phyloP scores from a whole-genome alignment of 2,888 invertebrate species.

The Hedychridium roseum region DNA sequence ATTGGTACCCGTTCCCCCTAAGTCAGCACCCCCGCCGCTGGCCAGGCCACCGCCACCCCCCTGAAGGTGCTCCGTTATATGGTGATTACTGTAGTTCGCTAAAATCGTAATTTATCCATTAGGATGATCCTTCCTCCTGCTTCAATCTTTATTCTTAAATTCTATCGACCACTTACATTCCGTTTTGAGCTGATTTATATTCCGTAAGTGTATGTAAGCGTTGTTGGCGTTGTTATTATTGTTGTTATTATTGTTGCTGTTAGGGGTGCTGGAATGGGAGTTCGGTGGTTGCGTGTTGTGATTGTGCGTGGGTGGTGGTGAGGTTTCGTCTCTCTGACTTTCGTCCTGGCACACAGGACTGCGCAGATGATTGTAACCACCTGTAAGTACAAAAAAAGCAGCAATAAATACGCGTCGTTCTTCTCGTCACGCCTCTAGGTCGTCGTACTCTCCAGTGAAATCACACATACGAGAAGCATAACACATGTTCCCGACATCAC shows the following conservation, averaged over 20 bases:
- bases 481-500: too few species aligned
- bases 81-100: constrained; percentile 59
- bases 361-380: constrained; percentile 67
- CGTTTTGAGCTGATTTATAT: constrained; percentile 59
- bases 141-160: constrained; percentile 1
- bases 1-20: constrained; percentile 53
- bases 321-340: constrained; percentile 59
- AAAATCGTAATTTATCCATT: constrained; percentile 16
- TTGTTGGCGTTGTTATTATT: constrained; percentile 55
- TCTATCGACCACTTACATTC: constrained; percentile 61
- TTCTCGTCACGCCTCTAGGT: too few species aligned
- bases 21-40: constrained; percentile 47
- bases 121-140: background rate
- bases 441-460: too few species aligned
- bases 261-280: constrained; percentile 57
- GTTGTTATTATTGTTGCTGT: constrained; percentile 48
- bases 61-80: constrained; percentile 58
- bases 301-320: constrained; percentile 59
- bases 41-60: constrained; percentile 47
- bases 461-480: too few species aligned
- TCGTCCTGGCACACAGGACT: constrained; percentile 66
- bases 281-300: constrained; percentile 56
- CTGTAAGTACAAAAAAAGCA: constrained; percentile 53
- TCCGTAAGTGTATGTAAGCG: constrained; percentile 59
- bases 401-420: background rate